Base-by-base conservation (phyloP, 2,797 vertebrate species). In the Argya squamiceps region DNA sequence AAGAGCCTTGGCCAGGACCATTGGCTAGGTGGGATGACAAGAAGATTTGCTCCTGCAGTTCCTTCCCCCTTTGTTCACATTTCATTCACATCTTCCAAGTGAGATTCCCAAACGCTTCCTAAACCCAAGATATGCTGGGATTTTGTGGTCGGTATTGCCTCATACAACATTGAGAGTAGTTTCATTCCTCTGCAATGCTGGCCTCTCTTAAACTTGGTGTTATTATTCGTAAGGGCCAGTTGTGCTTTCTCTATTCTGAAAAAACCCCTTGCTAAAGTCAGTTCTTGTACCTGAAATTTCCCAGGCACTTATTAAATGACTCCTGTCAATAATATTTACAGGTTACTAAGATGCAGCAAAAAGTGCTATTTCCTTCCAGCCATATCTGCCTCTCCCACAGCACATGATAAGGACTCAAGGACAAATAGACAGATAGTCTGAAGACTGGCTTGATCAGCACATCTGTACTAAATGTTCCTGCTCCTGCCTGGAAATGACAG, bases 351-450 rank as follows among this genome's bases (percentile, higher is more conserved):
- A 85, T 17, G 37, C 30, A 74, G 46, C 44, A 87, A 63, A 59
- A 77, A 58, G 11, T 43, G 30, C 29, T 29, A 11, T 91, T 92
- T 95, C 62, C 62, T 81, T 85, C 43, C 41, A 93, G 58, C 41
- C 6, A 5, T 89, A 81, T 84, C 76, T 94, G 19, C 52, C 18
- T 92, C 39, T 92, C 46, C 52, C 12, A 9, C 60, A 70, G 74
- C 50, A 70, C 26, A 9, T 5, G 69, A 84, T 94, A 93, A 96
- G 89, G 60, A 95, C 74, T 89, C 91, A 95, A 94, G 96, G 93
- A 80, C 93, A 76, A 97, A 87, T 17, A 92, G 87, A 62, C 43
- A 74, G 84, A 70, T 41, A 88, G 73, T 47, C 67, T 86, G 70
- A 86, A 74, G 81, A 22, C 47, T 65, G 81, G 44, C 91, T 96